Evolutionary conservation across 2,888 invertebrate genomes (phyloP), one percentile per base, ranked within the genome.

Genomic region (Drosophila buzzatii): DNA sequence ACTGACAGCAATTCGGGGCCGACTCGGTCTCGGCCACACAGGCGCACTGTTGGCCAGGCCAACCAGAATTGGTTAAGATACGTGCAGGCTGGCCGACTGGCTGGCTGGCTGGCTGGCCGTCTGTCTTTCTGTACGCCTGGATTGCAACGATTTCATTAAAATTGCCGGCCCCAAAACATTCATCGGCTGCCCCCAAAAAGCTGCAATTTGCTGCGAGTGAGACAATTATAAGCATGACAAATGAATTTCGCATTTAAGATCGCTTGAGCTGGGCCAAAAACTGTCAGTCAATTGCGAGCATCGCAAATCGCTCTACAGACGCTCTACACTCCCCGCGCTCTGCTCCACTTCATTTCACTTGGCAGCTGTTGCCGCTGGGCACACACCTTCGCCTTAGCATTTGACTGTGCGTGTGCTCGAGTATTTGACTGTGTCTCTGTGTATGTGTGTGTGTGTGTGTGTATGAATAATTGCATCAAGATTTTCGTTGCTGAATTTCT

Each of bases 151-250:
- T 85, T 85, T 90, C 85, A 85, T 85, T 85, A 90, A 90, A 89
- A 89, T 90, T 87, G 84, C 87, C 70, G 80, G 70, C 72, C 73
- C 63, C 81, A 81, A 82, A 82, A 59, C 49, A 49, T 47, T 59
- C 86, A 70, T 75, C 67, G 66, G 58, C 31, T 58, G 82, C 66
- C 67, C 80, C 81, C 53, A 65, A 85, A 63, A 59, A 64, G 82
- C 80, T 83, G 85, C 88, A 86, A 82, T 89, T 89, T 90, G 79
- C 62, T 64, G 39, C 62, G 85, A 81, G 87, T 89, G 81, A 89
- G 82, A 89, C 91, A 91, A 90, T 90, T 91, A 90, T 86, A 90
- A 90, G 90, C 81, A 89, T 84, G 89, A 90, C 91, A 90, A 91
- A 90, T 90, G 90, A 90, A 82, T 89, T 90, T 89, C 89, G 90